Evolutionary conservation across 1,140 invertebrate species (phyloP).

Genomic region (Drosophila busckii): DNA sequence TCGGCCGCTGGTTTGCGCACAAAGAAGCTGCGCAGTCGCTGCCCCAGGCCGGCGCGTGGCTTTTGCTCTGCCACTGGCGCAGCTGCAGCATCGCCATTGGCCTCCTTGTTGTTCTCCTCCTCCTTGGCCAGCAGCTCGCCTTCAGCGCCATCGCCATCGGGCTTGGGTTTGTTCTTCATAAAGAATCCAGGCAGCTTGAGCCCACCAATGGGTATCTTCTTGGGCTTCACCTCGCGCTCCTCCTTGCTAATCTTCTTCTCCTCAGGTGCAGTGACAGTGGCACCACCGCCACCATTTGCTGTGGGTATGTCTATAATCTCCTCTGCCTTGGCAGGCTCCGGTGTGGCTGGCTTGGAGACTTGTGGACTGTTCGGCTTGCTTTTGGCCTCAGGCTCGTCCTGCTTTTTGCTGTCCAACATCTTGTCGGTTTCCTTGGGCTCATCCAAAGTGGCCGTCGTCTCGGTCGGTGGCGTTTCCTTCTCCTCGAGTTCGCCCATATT

Average conservation of each 20-base stretch:
- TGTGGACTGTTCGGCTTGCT: conserved; percentile 56
- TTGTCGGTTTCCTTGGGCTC: conserved; percentile 78
- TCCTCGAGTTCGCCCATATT: conserved; percentile 76
- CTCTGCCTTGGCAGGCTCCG: conserved; percentile 45
- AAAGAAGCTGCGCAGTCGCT: conserved; percentile 72
- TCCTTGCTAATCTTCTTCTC: conserved; percentile 83
- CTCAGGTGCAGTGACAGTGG: conserved; percentile 79
- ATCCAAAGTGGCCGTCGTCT: conserved; percentile 54
- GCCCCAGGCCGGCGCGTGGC: conserved; percentile 52
- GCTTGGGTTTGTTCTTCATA: conserved; percentile 84
- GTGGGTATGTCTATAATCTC: conserved; percentile 77
- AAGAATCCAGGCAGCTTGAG: conserved; percentile 91
- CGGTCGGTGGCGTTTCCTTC: conserved; percentile 74
- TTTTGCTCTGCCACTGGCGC: conserved; percentile 67
- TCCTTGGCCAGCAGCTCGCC: conserved; percentile 78
- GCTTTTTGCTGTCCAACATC: conserved; percentile 69
- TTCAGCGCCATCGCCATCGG: conserved; percentile 78
- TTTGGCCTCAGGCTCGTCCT: conserved; percentile 43
- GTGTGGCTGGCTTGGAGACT: conserved; percentile 58
- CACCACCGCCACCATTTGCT: conserved; percentile 64
- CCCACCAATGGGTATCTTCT: conserved; percentile 89
- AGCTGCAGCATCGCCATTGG: conserved; percentile 42
- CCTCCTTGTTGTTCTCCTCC: conserved; percentile 58
- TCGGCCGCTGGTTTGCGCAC: conserved; percentile 63
- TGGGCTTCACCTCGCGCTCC: conserved; percentile 85